These are phyloP conservation scores for Scleropages formosus DNA, from an alignment of 2,797 vertebrate species.

Conservation along the genomic window DNA sequence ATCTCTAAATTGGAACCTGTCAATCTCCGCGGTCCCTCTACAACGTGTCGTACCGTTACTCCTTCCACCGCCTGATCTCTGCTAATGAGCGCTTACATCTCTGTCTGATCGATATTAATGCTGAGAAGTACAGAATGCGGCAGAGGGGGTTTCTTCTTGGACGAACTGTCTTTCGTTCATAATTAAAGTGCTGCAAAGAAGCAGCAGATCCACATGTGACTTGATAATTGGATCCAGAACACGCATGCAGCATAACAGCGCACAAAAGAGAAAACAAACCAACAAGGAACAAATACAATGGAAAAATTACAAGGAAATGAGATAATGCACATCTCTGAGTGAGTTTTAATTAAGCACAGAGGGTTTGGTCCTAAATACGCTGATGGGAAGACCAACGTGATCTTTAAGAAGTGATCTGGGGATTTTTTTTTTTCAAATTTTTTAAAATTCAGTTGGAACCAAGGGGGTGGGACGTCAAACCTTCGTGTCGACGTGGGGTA, in stretches of 20 bases:
- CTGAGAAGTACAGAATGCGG: conserved; percentile 4
- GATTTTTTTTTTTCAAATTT: background rate
- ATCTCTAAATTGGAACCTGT: conserved; percentile 34
- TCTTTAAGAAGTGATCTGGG: background rate
- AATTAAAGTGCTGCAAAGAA: conserved; percentile 8
- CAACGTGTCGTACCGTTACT: conserved; percentile 12
- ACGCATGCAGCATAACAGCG: background rate
- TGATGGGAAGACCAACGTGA: background rate
- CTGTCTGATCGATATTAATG: conserved; percentile 3
- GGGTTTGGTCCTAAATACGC: background rate
- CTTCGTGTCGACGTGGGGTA: too few species aligned
- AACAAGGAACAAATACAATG: conserved; percentile 16
- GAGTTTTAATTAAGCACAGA: conserved; percentile 18
- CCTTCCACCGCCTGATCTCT: background rate
- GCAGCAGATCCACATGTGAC: background rate
- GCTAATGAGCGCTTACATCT: background rate
- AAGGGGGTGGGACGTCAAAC: background rate
- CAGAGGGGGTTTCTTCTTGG: background rate
- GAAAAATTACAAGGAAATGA: conserved; percentile 14
- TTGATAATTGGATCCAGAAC: conserved; percentile 20
- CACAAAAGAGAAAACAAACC: background rate
- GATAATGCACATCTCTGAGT: background rate
- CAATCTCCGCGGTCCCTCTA: conserved; percentile 31
- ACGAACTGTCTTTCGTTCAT: conserved; percentile 15
- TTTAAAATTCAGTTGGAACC: background rate